Percentiles rank a stretch among this genome's conserved stretches.
These are phyloP conservation scores for Trachelus troglodyta DNA, from an alignment of 2,888 invertebrate species.

Conservation along the genomic window DNA sequence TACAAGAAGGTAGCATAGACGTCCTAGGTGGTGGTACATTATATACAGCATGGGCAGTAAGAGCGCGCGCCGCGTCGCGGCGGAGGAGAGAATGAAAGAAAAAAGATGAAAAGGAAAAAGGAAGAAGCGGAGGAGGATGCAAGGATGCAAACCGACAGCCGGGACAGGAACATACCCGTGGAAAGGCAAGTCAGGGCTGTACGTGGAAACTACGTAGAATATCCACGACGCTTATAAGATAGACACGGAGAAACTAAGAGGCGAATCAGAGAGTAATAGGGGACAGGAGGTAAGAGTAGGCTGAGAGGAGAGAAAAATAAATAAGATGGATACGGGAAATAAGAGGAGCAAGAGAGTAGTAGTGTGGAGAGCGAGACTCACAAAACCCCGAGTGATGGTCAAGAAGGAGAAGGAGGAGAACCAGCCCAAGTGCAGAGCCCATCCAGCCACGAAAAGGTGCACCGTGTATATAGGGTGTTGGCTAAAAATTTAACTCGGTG, in stretches of 20 bases:
- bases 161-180: slow-evolving; percentile 34
- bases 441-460: slow-evolving; percentile 40
- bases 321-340: slow-evolving; percentile 31
- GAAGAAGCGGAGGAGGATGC: slow-evolving; percentile 9
- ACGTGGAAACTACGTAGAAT: slow-evolving; percentile 8
- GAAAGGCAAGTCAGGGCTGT: slow-evolving; percentile 26
- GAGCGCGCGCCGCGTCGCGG: neutral
- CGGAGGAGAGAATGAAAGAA: neutral
- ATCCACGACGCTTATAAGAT: slow-evolving; percentile 11
- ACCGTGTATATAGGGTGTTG: slow-evolving; percentile 38
- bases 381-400: neutral
- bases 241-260: slow-evolving; percentile 5
- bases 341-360: slow-evolving; percentile 40
- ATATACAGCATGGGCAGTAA: neutral
- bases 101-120: neutral
- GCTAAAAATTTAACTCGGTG: slow-evolving; percentile 24
- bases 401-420: slow-evolving; percentile 34
- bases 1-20: neutral
- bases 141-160: slow-evolving; percentile 39
- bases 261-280: slow-evolving; percentile 13
- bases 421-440: slow-evolving; percentile 38
- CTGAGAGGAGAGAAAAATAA: neutral
- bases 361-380: slow-evolving; percentile 11
- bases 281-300: neutral
- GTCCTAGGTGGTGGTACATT: neutral